Conservation (phyloP, 2,797 vertebrate genomes). For the Eidolon dupreanum region DNA sequence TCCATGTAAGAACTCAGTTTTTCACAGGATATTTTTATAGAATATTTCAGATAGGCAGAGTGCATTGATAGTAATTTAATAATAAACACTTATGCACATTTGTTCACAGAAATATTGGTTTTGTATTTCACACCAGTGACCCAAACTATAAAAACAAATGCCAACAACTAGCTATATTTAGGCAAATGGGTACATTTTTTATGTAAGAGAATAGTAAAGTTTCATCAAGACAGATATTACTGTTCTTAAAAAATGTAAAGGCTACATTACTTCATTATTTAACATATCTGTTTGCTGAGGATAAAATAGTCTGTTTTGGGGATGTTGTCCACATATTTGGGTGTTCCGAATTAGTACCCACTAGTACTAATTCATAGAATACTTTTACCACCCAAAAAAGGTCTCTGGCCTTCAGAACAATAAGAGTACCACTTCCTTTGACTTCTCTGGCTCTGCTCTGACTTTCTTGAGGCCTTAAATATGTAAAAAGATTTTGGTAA, state of each 20-base stretch:
- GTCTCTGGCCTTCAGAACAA: background rate
- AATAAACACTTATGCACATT: background rate
- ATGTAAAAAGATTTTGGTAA: background rate
- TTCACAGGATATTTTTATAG: background rate
- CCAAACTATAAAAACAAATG: background rate
- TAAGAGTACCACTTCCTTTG: background rate
- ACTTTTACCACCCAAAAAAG: background rate
- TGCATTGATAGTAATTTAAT: background rate
- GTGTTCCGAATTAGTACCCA: background rate
- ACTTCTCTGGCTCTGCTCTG: background rate
- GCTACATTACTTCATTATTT: background rate
- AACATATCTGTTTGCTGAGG: background rate
- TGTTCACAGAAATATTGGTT: background rate
- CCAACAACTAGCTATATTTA: background rate
- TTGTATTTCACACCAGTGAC: background rate
- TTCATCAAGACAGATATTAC: background rate
- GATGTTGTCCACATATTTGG: background rate
- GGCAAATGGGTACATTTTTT: background rate
- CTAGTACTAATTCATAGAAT: background rate
- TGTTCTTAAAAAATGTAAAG: background rate
- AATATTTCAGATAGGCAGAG: constrained; percentile 4
- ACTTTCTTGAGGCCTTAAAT: background rate
- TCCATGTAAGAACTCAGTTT: background rate
- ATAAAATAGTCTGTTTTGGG: background rate
- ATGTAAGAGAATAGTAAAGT: background rate